These are phyloP conservation scores for Rhagologus leucostigma DNA, from an alignment of 2,113 vertebrate species.

Conservation along the genomic window DNA sequence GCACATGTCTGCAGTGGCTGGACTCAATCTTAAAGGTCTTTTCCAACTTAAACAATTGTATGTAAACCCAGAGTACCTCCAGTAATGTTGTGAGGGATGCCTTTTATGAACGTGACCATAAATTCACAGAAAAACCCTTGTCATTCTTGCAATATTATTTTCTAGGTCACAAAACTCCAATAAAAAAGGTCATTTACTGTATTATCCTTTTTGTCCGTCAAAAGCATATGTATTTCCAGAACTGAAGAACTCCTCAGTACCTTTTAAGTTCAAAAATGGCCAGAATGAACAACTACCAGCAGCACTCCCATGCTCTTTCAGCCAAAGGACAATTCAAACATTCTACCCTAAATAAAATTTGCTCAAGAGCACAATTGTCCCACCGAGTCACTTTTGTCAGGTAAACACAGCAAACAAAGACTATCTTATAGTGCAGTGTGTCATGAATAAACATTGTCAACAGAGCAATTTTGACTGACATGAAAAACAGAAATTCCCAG, in stretches of 20 bases:
- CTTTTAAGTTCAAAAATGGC: neutral
- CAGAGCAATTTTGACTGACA: neutral
- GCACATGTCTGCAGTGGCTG: neutral
- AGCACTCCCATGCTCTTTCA: neutral
- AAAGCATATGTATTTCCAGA: neutral
- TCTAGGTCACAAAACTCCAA: neutral
- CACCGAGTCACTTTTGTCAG: neutral
- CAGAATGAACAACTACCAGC: neutral
- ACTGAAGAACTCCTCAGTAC: neutral
- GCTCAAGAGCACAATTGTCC: neutral
- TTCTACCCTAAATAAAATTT: neutral
- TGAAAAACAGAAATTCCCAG: neutral
- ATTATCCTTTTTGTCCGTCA: neutral
- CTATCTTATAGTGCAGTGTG: neutral
- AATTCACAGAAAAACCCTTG: neutral
- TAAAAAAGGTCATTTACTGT: neutral
- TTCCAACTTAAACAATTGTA: neutral
- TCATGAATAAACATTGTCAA: neutral
- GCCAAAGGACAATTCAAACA: neutral
- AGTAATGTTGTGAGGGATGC: neutral
- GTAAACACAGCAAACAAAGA: neutral
- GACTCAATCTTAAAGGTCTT: neutral
- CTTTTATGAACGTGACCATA: neutral
- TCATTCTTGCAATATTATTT: neutral
- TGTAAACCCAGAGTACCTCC: neutral